Conservation (phyloP, 2,113 vertebrate genomes). For the rat (Rattus norvegicus) region DNA sequence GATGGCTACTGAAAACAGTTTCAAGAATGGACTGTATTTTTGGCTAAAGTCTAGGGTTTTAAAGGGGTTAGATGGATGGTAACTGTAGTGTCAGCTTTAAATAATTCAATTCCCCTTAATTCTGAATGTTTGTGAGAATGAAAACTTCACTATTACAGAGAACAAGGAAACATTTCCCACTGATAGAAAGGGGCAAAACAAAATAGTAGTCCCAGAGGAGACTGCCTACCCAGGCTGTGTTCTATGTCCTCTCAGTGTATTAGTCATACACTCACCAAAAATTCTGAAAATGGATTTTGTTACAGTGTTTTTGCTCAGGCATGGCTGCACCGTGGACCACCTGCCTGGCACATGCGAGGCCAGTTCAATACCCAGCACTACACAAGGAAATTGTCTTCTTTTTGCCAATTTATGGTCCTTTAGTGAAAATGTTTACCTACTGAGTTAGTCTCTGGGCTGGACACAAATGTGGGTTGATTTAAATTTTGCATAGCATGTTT, state of each 20-base stretch:
- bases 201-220: not conserved
- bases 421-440: not conserved
- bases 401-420: not conserved
- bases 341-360: no score
- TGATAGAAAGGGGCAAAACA: slow-evolving; percentile 63
- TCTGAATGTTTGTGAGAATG: slow-evolving; percentile 67
- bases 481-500: not conserved
- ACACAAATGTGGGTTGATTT: not conserved
- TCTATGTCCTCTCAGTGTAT: slow-evolving; percentile 33
- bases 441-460: not conserved
- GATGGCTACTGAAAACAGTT: slow-evolving; percentile 50
- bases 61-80: slow-evolving; percentile 40
- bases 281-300: not conserved
- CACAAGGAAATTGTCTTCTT: not conserved
- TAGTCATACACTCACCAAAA: not conserved
- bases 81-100: not conserved
- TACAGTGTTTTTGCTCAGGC: not conserved
- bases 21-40: slow-evolving; percentile 38
- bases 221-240: slow-evolving; percentile 66
- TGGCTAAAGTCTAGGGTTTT: slow-evolving; percentile 12
- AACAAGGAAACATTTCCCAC: slow-evolving; percentile 52
- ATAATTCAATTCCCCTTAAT: slow-evolving; percentile 49
- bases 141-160: slow-evolving; percentile 73
- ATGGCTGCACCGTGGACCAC: not conserved
- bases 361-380: not conserved